phyloP scores from a whole-genome alignment of 2,888 invertebrate genomes.

The Lasioglossum morio region DNA sequence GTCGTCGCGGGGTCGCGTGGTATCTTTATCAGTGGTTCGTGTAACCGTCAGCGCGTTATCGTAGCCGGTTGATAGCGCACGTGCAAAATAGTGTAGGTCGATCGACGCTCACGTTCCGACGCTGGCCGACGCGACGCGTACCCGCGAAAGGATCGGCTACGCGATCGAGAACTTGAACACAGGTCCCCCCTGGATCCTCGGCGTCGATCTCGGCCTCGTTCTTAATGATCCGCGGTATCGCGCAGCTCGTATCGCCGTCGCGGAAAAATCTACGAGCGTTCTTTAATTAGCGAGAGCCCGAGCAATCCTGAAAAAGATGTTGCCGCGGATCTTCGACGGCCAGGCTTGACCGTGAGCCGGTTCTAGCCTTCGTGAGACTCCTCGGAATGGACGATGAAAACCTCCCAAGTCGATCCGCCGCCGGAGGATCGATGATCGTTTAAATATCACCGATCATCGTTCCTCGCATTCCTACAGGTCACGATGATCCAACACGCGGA shows the following conservation, averaged over 20 bases:
- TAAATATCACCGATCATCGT: slow-evolving; percentile 75
- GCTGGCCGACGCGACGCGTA: slow-evolving; percentile 46
- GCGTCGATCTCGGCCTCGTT: slow-evolving; percentile 40
- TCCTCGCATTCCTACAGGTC: slow-evolving; percentile 67
- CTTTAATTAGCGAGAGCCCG: slow-evolving; percentile 24
- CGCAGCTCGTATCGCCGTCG: slow-evolving; percentile 27
- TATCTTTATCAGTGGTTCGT: slow-evolving; percentile 79
- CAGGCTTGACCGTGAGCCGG: not conserved
- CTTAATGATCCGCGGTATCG: slow-evolving; percentile 44
- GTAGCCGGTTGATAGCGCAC: slow-evolving; percentile 75
- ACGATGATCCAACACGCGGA: slow-evolving; percentile 51
- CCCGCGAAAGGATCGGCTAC: slow-evolving; percentile 21
- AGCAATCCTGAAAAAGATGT: not conserved
- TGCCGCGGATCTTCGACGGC: not conserved
- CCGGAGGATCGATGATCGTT: slow-evolving; percentile 65
- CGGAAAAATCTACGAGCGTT: slow-evolving; percentile 36
- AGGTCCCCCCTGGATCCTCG: not conserved
- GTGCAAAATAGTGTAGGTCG: slow-evolving; percentile 78
- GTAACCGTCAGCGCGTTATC: slow-evolving; percentile 75
- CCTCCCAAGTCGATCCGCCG: slow-evolving; percentile 67
- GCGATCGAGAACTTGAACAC: not conserved
- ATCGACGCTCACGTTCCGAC: slow-evolving; percentile 68
- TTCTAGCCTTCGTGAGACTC: slow-evolving; percentile 41
- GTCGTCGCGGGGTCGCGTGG: slow-evolving; percentile 76
- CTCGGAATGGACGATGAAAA: slow-evolving; percentile 59